Conservation (phyloP, 2,113 vertebrate genomes). For the Eulemur macaco region DNA sequence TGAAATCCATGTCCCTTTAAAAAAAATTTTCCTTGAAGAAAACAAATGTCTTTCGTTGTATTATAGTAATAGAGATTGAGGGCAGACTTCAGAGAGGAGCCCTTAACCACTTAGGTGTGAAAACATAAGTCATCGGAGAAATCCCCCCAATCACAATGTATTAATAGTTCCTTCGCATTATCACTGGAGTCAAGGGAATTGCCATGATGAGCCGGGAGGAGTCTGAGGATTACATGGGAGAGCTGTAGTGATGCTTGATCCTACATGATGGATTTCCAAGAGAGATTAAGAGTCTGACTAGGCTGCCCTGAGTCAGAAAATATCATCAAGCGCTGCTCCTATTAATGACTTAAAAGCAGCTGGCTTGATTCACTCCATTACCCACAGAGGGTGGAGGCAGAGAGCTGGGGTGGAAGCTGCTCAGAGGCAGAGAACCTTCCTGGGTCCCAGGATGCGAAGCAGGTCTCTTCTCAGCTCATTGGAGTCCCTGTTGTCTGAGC, state of each 20-base stretch:
- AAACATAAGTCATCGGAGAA: not conserved
- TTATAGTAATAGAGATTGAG: not conserved
- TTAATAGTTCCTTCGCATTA: not conserved
- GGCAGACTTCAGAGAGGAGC: slow-evolving; percentile 18
- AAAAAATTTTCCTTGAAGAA: not conserved
- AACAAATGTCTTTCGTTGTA: not conserved
- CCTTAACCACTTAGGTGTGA: not conserved
- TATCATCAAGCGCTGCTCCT: slow-evolving; percentile 66
- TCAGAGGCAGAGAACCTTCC: slow-evolving; percentile 21
- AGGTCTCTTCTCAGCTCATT: not conserved
- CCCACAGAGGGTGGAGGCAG: slow-evolving; percentile 70
- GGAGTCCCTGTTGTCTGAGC: not conserved
- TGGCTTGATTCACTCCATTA: slow-evolving; percentile 73
- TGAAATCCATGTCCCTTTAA: not conserved
- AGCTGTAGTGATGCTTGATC: slow-evolving; percentile 69
- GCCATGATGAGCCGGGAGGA: slow-evolving; percentile 38
- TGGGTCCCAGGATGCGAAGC: not conserved
- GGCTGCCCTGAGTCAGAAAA: slow-evolving; percentile 76
- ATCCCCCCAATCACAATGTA: not conserved
- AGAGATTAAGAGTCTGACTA: slow-evolving; percentile 74
- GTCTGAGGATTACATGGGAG: slow-evolving; percentile 74
- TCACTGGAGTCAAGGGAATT: not conserved
- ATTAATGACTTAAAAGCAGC: slow-evolving; percentile 69
- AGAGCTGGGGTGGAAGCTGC: slow-evolving; percentile 34
- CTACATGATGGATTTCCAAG: slow-evolving; percentile 70